These are phyloP conservation scores for Todiramphus chloris DNA, from an alignment of 2,113 vertebrate species.

Conservation along the genomic window DNA sequence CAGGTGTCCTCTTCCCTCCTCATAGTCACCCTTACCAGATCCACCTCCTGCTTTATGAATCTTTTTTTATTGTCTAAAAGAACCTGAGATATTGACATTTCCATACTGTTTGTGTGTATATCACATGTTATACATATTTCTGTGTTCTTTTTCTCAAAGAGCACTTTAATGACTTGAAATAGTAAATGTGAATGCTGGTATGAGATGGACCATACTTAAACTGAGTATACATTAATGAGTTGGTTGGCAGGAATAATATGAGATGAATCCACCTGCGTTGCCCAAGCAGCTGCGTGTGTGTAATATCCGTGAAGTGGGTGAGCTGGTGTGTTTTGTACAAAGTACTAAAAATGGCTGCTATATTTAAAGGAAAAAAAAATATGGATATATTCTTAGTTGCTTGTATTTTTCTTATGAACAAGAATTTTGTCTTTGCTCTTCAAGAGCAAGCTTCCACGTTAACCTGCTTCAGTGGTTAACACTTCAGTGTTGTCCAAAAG, in stretches of 20 bases:
- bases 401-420: neutral
- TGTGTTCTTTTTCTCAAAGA: neutral
- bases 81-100: neutral
- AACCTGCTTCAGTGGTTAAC: neutral
- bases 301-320: neutral
- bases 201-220: neutral
- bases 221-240: neutral
- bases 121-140: neutral
- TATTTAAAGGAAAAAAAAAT: neutral
- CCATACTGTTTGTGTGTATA: neutral
- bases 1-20: neutral
- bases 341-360: neutral
- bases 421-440: neutral
- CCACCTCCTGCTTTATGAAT: neutral
- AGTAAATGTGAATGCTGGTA: neutral
- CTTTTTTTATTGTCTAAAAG: fast-evolving
- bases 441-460: fast-evolving
- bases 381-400: neutral
- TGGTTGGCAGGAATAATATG: neutral
- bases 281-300: fast-evolving
- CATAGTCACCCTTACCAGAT: neutral
- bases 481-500: neutral
- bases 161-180: neutral
- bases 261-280: neutral
- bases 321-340: neutral